A percentile compares a stretch with the other conserved stretches of the same genome.
Evolutionary conservation across 2,113 vertebrate species (phyloP).

Genomic region (Pelobates fuscus): DNA sequence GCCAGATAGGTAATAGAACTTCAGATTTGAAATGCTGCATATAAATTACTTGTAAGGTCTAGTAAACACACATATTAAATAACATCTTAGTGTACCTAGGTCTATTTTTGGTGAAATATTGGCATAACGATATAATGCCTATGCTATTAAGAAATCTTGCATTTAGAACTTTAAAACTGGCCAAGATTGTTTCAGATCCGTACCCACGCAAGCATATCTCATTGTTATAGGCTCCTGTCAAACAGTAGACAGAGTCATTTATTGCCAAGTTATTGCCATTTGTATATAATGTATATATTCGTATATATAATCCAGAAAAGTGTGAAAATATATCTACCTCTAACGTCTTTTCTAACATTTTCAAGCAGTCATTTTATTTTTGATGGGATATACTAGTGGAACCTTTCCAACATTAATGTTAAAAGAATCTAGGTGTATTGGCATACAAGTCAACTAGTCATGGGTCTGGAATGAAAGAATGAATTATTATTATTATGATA

Average conservation of each 20-base stretch:
- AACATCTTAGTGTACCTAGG: slow-evolving; percentile 9
- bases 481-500: too few relatives aligned
- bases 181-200: slow-evolving; percentile 18
- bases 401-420: too few relatives aligned
- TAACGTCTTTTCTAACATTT: too few relatives aligned
- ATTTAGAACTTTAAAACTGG: not conserved
- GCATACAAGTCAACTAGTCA: too few relatives aligned
- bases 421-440: too few relatives aligned
- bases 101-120: slow-evolving; percentile 15
- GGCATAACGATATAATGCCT: not conserved
- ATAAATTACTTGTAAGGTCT: slow-evolving; percentile 39
- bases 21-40: slow-evolving; percentile 28
- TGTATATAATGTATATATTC: not conserved
- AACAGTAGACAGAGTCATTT: slow-evolving; percentile 20
- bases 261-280: not conserved
- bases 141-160: not conserved
- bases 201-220: not conserved
- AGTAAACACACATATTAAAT: slow-evolving; percentile 29
- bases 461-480: too few relatives aligned
- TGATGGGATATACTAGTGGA: too few relatives aligned
- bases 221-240: slow-evolving; percentile 30
- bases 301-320: too few relatives aligned
- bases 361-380: too few relatives aligned
- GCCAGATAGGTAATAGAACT: slow-evolving; percentile 30
- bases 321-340: too few relatives aligned